Conservation (phyloP, 1,140 invertebrate genomes). For the Charaxes varanes region DNA sequence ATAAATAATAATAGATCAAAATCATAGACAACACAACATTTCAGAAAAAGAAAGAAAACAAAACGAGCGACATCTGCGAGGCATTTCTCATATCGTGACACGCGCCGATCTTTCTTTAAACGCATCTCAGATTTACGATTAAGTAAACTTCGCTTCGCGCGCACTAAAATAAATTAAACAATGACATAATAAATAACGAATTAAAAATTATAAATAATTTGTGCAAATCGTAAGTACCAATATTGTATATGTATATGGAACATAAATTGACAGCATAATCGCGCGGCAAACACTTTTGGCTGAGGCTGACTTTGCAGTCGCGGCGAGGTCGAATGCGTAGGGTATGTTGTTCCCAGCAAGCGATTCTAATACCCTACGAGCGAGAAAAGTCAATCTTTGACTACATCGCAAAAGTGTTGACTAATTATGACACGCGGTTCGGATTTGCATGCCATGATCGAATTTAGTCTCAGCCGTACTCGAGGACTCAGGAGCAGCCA, state of each 20-base stretch:
- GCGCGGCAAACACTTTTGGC: not conserved
- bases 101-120: constrained; percentile 5
- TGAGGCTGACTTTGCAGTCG: no score
- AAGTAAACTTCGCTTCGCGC: constrained; percentile 59
- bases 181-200: constrained; percentile 55
- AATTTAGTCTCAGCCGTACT: no score
- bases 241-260: constrained; percentile 16
- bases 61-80: constrained; percentile 18
- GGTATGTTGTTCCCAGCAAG: no score
- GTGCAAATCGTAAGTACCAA: constrained; percentile 66
- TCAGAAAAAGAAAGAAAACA: constrained; percentile 25
- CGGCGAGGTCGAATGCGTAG: no score
- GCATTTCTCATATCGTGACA: constrained; percentile 4
- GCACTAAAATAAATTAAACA: constrained; percentile 45
- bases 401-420: no score
- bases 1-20: constrained; percentile 23
- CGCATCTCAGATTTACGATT: constrained; percentile 24
- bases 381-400: no score
- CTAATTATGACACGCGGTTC: no score
- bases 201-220: constrained; percentile 54
- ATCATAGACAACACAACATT: constrained; percentile 29
- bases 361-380: no score
- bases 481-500: no score
- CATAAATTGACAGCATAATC: constrained; percentile 1
- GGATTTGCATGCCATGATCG: no score